Conservation (phyloP, 2,888 invertebrate species). For the Zygothrica quintamaculata region DNA sequence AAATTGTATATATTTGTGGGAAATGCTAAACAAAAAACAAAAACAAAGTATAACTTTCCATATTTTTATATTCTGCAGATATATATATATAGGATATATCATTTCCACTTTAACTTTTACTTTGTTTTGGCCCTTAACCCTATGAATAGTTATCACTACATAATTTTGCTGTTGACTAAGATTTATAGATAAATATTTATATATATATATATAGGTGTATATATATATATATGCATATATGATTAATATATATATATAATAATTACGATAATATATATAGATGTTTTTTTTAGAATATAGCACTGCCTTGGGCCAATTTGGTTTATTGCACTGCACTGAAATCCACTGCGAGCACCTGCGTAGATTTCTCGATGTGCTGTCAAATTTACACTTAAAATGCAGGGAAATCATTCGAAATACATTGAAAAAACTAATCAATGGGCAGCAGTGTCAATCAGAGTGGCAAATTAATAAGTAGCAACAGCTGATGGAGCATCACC, state of each 20-base stretch:
- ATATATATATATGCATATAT: not conserved
- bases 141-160: no score
- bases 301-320: conserved; percentile 11
- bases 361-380: conserved; percentile 22
- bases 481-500: conserved; percentile 54
- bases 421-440: conserved; percentile 20
- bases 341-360: conserved; percentile 24
- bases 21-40: no score
- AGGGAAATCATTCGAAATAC: conserved; percentile 13
- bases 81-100: no score
- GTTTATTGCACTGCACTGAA: conserved; percentile 38
- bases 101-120: no score
- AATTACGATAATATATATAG: not conserved
- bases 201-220: not conserved
- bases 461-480: conserved; percentile 31
- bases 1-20: no score
- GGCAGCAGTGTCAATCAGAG: conserved; percentile 22
- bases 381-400: conserved; percentile 26
- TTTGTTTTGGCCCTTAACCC: no score
- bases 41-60: no score
- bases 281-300: not conserved
- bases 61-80: no score
- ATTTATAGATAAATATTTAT: not conserved
- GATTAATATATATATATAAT: not conserved
- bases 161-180: no score